These are phyloP conservation scores for Netelia melanura DNA, from an alignment of 2,888 invertebrate species.

Conservation along the genomic window DNA sequence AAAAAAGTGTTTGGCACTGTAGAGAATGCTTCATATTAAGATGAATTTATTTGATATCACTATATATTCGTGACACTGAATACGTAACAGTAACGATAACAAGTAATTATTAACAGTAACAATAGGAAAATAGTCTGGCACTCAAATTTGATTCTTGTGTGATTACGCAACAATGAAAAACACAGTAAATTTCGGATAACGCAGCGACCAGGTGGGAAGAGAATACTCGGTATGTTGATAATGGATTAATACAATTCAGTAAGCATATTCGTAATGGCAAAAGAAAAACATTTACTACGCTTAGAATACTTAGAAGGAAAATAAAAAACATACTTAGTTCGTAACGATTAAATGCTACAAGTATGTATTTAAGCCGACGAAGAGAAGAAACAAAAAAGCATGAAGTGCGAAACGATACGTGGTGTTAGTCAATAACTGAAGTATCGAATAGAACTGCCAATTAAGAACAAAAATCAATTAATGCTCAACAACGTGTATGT, in stretches of 20 bases:
- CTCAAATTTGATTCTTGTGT: constrained; percentile 59
- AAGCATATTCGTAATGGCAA: constrained; percentile 53
- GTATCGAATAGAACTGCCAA: constrained; percentile 82
- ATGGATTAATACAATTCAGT: constrained; percentile 42
- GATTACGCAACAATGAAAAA: constrained; percentile 43
- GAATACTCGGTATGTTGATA: constrained; percentile 61
- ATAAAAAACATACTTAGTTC: constrained; percentile 29
- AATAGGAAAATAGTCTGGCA: constrained; percentile 60
- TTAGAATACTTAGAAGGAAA: constrained; percentile 46
- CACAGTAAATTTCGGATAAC: constrained; percentile 63
- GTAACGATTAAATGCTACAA: constrained; percentile 56
- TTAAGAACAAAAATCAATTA: constrained; percentile 76
- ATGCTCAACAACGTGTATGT: constrained; percentile 79
- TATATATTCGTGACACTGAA: constrained; percentile 49
- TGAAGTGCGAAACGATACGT: constrained; percentile 65
- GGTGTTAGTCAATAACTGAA: constrained; percentile 75
- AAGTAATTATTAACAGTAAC: constrained; percentile 47
- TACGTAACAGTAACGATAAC: constrained; percentile 54
- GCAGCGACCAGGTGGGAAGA: constrained; percentile 72
- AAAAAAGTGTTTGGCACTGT: no score
- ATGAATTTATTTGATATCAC: constrained; percentile 60
- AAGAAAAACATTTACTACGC: constrained; percentile 62
- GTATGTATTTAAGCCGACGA: constrained; percentile 42
- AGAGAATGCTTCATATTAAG: not conserved
- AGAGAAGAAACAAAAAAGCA: constrained; percentile 25